Evolutionary conservation across 2,113 vertebrate genomes (phyloP).

Genomic region (Serilophus lunatus): DNA sequence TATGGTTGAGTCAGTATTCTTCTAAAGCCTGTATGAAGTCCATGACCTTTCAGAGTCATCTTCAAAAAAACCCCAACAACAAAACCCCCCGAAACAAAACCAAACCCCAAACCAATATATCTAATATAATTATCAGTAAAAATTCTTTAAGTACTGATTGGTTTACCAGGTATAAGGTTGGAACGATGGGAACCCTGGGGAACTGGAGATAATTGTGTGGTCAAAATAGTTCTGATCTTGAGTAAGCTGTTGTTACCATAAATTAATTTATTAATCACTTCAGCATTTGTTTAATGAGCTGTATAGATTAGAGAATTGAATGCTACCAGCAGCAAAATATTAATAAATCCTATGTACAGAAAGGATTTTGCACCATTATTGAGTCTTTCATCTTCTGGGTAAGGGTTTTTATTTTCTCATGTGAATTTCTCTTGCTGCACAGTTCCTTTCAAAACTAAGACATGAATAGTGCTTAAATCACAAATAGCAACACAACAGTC

Average conservation of each 20-base stretch:
- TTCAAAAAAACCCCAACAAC: background rate
- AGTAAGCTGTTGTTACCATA: slow-evolving; percentile 17
- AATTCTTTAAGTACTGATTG: background rate
- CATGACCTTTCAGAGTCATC: background rate
- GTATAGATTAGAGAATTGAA: slow-evolving; percentile 7
- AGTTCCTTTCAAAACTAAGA: background rate
- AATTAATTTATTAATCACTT: slow-evolving; percentile 25
- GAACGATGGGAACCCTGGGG: background rate
- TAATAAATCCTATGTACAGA: slow-evolving; percentile 10
- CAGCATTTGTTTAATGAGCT: slow-evolving; percentile 48
- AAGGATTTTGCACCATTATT: background rate
- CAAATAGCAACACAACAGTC: background rate
- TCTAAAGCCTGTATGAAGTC: background rate
- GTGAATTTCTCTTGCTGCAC: background rate
- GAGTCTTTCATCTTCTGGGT: background rate
- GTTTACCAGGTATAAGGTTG: background rate
- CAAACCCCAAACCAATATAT: background rate
- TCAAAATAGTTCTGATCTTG: slow-evolving; percentile 33
- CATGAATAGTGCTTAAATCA: background rate
- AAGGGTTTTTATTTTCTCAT: slow-evolving; percentile 16
- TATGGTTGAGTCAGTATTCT: background rate
- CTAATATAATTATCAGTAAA: background rate
- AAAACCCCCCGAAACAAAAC: too few species aligned
- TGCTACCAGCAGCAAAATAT: background rate
- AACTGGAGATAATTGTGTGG: slow-evolving; percentile 8